Evolutionary conservation across 2,888 invertebrate species (phyloP), one percentile per base, ranked within the genome.

Genomic region (Heliconius ismenius): DNA sequence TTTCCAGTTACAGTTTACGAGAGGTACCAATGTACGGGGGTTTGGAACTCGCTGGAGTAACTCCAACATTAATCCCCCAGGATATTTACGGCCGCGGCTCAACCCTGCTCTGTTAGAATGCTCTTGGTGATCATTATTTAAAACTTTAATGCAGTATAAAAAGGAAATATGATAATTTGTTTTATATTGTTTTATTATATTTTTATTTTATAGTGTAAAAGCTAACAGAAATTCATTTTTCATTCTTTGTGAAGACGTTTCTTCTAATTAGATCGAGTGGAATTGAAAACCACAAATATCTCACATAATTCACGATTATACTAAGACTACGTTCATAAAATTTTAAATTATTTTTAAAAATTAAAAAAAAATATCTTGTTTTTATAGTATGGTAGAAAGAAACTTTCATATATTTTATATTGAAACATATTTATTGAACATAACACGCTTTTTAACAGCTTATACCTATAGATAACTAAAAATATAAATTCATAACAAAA

Each of bases 41-140:
- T 81, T 80, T 70, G 77, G 77, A 78, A 78, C 79, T 74, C 76
- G 78, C 79, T 74, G 75, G 78, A 79, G 79, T 78, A 80, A 79
- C 82, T 81, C 82, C 77, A 78, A 83, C 84, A 79, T 83, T 84
- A 85, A 86, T 85, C 83, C 84, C 82, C 79, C 77, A 60, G 80
- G 81, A 82, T 84, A 86, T 88, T 88, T 86, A 87, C 83, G 82
- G 81, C 80, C 83, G 72, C 73, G 79, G 79, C 80, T 80, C n/a
- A n/a, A n/a, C n/a, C n/a, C 81, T 82, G 82, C 82, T 81, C 80
- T 82, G 81, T 81, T 82, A 81, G 73, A 79, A 78, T 78, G 74
- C 62, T 67, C 74, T n/a, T 18, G n/a, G 3, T 24, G 63, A 43
- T 73, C 63, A 63, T 73, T 73, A 73, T 62, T 39, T 62, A 26